Base-by-base conservation (phyloP, 2,888 invertebrate genomes). In the Anaspis maculata region DNA sequence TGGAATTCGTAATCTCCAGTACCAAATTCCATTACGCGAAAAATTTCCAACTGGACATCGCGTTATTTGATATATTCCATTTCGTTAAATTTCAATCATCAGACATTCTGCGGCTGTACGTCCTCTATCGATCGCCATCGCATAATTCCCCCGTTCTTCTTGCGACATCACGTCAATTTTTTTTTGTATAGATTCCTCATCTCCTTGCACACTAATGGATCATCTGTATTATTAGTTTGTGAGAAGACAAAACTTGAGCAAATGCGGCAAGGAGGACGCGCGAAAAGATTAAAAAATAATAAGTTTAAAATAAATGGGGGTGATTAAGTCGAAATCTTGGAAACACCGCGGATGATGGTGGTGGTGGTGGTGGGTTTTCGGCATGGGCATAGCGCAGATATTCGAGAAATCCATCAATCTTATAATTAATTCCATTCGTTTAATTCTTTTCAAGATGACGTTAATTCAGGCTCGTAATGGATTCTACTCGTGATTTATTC, bases 401-500 rank as follows among this genome's bases (percentile, higher is more conserved):
- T 56, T 58, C 56, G 50, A 54, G 54, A 51, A 58, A 59, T 57
- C 62, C 66, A 66, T 66, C 65, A 66, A 66, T 66, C 66, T 66
- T 65, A 63, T 65, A 66, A 66, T 66, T 66, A 66, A 66, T 66
- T 66, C 66, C 66, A 65, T 65, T 64, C 62, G 61, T 64, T 63
- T 65, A 65, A 64, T 64, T 64, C 65, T 64, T 64, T 64, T 64
- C 61, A 64, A 61, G 62, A 62, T 64, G 64, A 64, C 64, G 64
- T 64, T 64, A 62, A 64, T 64, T 64, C 62, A 63, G 51, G 51
- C 48, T 47, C 55, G 57, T 62, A 62, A 62, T 62, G 61, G 61
- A 62, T 61, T 58, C 57, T 48, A 51, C 54, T 59, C 54, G 54
- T 61, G 59, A 60, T 59, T 59, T 60, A 61, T 60, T 59, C 55